Conservation (phyloP, 2,797 vertebrate species). For the Fistularia tabacaria region DNA sequence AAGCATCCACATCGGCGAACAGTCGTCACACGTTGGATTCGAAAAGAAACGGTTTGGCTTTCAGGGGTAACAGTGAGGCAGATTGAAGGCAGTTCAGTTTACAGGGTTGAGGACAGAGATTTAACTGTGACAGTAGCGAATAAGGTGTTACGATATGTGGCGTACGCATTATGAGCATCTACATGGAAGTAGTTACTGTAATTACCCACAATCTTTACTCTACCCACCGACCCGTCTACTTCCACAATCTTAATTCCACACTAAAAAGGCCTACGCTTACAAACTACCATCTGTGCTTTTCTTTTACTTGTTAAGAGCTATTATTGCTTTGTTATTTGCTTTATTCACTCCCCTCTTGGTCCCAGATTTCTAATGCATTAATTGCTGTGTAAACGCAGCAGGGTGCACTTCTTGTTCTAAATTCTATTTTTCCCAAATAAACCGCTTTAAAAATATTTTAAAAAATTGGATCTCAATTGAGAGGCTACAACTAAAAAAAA, state of each 20-base stretch:
- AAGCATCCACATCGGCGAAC: conserved; percentile 14
- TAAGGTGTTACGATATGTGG: no score
- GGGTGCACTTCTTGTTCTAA: conserved; percentile 6
- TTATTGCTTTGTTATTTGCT: conserved; percentile 72
- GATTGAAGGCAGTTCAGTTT: no score
- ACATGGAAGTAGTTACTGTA: conserved; percentile 33
- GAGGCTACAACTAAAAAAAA: conserved; percentile 2
- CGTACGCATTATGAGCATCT: conserved; percentile 9
- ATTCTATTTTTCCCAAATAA: conserved; percentile 2
- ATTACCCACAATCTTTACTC: conserved; percentile 2
- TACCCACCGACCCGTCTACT: not conserved
- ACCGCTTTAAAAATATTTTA: not conserved
- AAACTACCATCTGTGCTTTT: conserved; percentile 53
- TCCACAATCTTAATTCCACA: no score
- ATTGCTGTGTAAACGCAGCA: conserved; percentile 8
- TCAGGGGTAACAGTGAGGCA: no score
- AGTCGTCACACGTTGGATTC: no score
- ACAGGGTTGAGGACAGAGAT: no score
- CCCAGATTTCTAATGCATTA: not conserved
- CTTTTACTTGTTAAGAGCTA: conserved; percentile 41
- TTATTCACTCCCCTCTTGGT: not conserved
- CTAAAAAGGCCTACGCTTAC: conserved; percentile 33
- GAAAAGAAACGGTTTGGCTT: no score
- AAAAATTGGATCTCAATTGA: no score
- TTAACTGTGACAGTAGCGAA: no score